Percentiles rank a stretch among this genome's conserved stretches.
Evolutionary conservation across 2,888 invertebrate genomes (phyloP).

Genomic region (Aphodius granarius): DNA sequence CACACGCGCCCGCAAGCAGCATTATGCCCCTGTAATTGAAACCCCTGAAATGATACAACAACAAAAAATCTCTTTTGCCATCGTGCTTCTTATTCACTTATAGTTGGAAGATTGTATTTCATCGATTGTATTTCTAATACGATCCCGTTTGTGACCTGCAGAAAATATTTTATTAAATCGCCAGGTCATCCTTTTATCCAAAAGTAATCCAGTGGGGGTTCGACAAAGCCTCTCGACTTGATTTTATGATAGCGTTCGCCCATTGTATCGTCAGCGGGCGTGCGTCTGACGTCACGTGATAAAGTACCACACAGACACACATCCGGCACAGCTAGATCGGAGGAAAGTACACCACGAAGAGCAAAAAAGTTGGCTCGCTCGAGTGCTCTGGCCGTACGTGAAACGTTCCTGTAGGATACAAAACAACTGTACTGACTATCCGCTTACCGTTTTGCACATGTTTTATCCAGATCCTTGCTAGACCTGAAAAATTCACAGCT

Average conservation of each 20-base stretch:
- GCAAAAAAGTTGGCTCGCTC: not conserved
- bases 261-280: not conserved
- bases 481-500: not conserved
- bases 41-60: not conserved
- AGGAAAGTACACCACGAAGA: not conserved
- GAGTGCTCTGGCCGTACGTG: not conserved
- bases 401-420: not conserved
- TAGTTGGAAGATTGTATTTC: too few species aligned
- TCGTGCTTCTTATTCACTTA: not conserved
- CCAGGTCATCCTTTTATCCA: not conserved
- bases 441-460: not conserved
- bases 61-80: not conserved
- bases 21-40: not conserved
- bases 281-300: not conserved
- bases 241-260: not conserved
- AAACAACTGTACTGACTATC: not conserved
- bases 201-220: not conserved
- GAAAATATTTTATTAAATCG: not conserved
- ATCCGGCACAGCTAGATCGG: not conserved
- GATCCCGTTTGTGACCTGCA: not conserved
- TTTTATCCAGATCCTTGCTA: not conserved
- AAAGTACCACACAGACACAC: not conserved
- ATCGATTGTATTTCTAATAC: not conserved
- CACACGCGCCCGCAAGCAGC: not conserved
- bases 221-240: not conserved